Percentiles rank a stretch among this genome's conserved stretches.
Conservation (phyloP, 2,888 invertebrate genomes). For the Erannis defoliaria region DNA sequence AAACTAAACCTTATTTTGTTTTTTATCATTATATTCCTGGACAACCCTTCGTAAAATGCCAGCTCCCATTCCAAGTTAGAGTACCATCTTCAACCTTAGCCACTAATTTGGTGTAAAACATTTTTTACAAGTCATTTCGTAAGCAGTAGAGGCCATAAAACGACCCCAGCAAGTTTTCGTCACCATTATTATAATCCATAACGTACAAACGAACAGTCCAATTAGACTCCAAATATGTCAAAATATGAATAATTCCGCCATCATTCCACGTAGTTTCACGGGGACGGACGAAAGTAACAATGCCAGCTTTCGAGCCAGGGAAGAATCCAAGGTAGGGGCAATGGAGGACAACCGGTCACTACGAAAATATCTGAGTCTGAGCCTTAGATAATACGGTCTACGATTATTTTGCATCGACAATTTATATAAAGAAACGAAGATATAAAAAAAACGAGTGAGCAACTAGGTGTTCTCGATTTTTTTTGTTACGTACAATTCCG, state of each 20-base stretch:
- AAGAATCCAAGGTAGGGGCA: background rate
- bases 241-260: constrained; percentile 62
- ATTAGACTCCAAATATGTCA: constrained; percentile 44
- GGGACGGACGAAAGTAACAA: constrained; percentile 45
- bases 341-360: background rate
- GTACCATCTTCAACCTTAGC: too few relatives aligned
- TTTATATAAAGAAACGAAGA: too few relatives aligned
- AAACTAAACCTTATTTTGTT: background rate
- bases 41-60: too few relatives aligned
- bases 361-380: background rate
- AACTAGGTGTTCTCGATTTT: too few relatives aligned
- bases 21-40: too few relatives aligned
- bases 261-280: constrained; percentile 55
- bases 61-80: too few relatives aligned
- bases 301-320: constrained; percentile 28
- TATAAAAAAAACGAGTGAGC: too few relatives aligned
- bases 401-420: too few relatives aligned
- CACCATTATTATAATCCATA: constrained; percentile 39
- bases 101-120: too few relatives aligned
- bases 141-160: background rate
- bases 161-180: constrained; percentile 33
- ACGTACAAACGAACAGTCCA: constrained; percentile 47
- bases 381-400: too few relatives aligned
- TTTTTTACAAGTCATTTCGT: too few relatives aligned
- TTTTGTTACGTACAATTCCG: too few relatives aligned